Percentiles rank a stretch among this genome's conserved stretches.
Conservation (phyloP, 2,113 vertebrate species). For the Suncus etruscus region DNA sequence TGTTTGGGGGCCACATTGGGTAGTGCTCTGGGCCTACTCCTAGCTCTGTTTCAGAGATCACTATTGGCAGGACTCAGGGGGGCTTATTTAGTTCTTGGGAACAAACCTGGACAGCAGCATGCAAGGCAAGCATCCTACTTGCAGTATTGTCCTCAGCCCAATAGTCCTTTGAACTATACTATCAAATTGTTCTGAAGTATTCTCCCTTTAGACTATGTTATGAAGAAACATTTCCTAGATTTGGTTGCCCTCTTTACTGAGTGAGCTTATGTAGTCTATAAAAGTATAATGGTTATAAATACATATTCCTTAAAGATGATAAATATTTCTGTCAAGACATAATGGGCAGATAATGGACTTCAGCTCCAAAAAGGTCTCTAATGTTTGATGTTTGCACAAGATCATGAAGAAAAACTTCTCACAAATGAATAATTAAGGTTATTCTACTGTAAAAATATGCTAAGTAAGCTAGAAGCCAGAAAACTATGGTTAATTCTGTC, state of each 20-base stretch:
- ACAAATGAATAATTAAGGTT: background rate
- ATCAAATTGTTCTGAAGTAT: conserved; percentile 15
- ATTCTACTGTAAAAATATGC: conserved; percentile 20
- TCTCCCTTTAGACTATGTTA: conserved; percentile 31
- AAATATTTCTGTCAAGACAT: conserved; percentile 33
- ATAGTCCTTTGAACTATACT: background rate
- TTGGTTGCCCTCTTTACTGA: conserved; percentile 14
- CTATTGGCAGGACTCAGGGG: no score
- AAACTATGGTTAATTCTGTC: background rate
- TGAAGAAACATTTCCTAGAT: conserved; percentile 32
- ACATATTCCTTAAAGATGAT: background rate
- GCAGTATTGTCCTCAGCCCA: background rate
- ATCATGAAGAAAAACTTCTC: conserved; percentile 31
- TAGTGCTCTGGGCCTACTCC: no score
- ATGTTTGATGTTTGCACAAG: conserved; percentile 51
- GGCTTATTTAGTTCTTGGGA: background rate
- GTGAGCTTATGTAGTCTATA: background rate
- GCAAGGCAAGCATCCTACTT: background rate
- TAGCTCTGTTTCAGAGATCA: no score
- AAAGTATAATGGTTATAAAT: conserved; percentile 16
- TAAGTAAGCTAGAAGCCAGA: conserved; percentile 25
- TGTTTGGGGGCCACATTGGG: no score
- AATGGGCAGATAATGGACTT: conserved; percentile 39
- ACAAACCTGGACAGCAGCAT: background rate
- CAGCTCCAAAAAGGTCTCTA: conserved; percentile 39